Conservation (phyloP, 2,113 vertebrate species). For the Hippocampus zosterae region DNA sequence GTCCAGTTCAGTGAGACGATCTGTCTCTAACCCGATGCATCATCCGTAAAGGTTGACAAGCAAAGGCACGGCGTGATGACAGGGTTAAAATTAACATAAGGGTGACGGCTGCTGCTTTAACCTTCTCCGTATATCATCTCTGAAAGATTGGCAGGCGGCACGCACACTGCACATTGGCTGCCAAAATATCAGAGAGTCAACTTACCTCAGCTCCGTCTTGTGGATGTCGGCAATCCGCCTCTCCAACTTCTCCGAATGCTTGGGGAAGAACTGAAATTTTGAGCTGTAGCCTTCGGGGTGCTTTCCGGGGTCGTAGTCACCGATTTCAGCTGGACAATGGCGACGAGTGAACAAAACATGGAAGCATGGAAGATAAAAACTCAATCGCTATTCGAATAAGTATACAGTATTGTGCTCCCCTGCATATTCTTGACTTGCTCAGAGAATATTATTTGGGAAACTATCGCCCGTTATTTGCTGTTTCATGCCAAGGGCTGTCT, state of each 20-base stretch:
- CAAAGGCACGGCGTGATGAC: background rate
- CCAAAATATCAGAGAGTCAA: conserved; percentile 13
- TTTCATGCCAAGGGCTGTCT: too few species aligned
- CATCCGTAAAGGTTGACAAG: conserved; percentile 5
- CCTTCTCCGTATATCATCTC: background rate
- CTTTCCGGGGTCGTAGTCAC: conserved; percentile 93
- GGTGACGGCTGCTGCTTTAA: background rate
- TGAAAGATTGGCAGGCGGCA: background rate
- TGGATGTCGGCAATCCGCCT: conserved; percentile 92
- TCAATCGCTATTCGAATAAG: background rate
- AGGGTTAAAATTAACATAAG: background rate
- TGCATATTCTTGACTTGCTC: background rate
- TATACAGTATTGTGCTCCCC: background rate
- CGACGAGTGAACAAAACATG: background rate
- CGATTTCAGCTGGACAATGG: conserved; percentile 83
- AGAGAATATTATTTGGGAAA: too few species aligned
- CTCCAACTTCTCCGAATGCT: conserved; percentile 95
- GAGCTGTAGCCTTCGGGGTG: conserved; percentile 97
- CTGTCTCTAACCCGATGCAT: background rate
- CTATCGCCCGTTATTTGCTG: too few species aligned
- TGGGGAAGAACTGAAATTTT: conserved; percentile 98
- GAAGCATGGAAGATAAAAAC: background rate
- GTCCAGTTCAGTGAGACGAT: background rate
- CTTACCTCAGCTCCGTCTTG: conserved; percentile 91
- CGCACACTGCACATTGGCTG: background rate